Base-by-base conservation (phyloP, 37 sponge, comb jelly and placozoan species). In the Aplysina aerophoba region DNA sequence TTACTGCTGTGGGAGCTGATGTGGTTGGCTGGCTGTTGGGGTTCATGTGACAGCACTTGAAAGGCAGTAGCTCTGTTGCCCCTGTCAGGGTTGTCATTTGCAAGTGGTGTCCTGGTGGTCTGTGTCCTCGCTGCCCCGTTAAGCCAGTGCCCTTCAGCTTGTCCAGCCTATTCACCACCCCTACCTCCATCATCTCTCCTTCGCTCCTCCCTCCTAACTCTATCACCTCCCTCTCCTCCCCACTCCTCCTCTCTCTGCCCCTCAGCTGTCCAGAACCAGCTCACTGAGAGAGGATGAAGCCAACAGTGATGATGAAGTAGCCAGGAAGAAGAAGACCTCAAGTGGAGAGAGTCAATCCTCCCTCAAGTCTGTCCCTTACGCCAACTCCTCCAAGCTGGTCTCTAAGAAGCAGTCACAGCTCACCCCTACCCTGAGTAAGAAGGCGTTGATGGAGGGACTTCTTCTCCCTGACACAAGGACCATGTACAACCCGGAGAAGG, bases 361-460 rank as follows among this genome's bases (percentile, higher is more conserved):
- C 8, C 6, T 8, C 8, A 44, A 44, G 50, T 44, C 50, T 8
- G 3, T 8, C 50, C 8, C 50, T 8, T 44, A 3, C 50, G 3
- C 50, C 50, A 11, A 3, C 50, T 44, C 50, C 50, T 11, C 50
- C 50, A 11, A 11, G 50, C 50, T 44, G 50, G 50, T 3, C 6
- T 44, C 50, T 8, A 3, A 44, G 50, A 44, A 44, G 50, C 50
- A 44, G 50, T 3, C 8, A 11, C 50, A 44, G 28, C 63, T 62
- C 59, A 92, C 88, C 38, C 89, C 92, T 15, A 17, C 37, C 24
- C 33, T 59, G 16, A 92, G 87, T 57, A 89, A 85, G 85, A 87
- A 85, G 86, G 72, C 82, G 20, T 81, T 85, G 55, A 93, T 93
- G 88, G 90, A 93, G 30, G 75, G 72, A 33, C 87, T 93, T 6